phyloP scores from a whole-genome alignment of 2,797 vertebrate species.

The Lindbergichthys nudifrons region DNA sequence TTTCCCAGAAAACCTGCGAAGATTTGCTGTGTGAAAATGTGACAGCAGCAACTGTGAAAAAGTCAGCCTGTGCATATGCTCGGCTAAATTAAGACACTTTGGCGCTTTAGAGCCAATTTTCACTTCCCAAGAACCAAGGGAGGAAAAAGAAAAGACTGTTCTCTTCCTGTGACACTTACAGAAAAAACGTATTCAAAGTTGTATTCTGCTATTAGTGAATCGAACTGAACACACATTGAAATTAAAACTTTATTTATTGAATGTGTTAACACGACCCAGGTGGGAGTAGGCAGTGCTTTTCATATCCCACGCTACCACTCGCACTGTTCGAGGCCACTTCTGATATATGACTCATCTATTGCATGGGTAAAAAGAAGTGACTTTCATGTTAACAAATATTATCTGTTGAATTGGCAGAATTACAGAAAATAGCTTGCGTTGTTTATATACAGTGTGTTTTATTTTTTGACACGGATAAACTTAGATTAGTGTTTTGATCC shows the following conservation, averaged over 20 bases:
- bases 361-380: slow-evolving; percentile 17
- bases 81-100: slow-evolving; percentile 55
- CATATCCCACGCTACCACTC: slow-evolving; percentile 47
- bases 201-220: slow-evolving; percentile 37
- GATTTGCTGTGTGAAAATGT: slow-evolving; percentile 62
- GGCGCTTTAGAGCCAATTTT: slow-evolving; percentile 29
- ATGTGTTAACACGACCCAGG: slow-evolving; percentile 20
- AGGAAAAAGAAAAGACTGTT: not conserved
- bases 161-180: not conserved
- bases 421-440: not conserved
- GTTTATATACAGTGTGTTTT: not conserved
- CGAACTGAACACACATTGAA: slow-evolving; percentile 14
- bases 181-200: not conserved
- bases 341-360: slow-evolving; percentile 56
- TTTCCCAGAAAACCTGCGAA: slow-evolving; percentile 58
- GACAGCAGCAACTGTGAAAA: slow-evolving; percentile 68
- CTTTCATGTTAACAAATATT: slow-evolving; percentile 20
- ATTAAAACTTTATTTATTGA: slow-evolving; percentile 35
- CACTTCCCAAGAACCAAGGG: slow-evolving; percentile 6
- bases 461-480: not conserved
- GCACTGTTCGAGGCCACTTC: slow-evolving; percentile 39
- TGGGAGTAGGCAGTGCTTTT: slow-evolving; percentile 54
- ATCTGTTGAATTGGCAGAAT: not conserved
- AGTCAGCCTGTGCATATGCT: slow-evolving; percentile 69
- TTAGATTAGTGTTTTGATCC: not conserved